Evolutionary conservation across 2,113 vertebrate genomes (phyloP).

Genomic region (Vulpes lagopus): DNA sequence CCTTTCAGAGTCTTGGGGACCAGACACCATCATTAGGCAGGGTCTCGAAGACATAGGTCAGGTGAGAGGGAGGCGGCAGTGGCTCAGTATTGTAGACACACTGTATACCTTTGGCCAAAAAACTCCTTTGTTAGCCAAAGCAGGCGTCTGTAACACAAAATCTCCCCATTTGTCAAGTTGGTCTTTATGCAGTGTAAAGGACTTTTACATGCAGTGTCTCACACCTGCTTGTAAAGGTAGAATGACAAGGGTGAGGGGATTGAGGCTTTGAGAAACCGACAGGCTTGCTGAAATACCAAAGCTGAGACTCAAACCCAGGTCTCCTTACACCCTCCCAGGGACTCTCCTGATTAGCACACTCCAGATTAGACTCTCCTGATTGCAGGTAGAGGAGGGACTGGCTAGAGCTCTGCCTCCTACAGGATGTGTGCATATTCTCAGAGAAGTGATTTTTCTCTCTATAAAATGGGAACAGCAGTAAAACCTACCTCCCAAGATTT

Average conservation of each 20-base stretch:
- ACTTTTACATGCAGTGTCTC: not conserved
- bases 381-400: no score
- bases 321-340: not conserved
- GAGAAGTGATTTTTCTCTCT: not conserved
- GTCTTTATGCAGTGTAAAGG: not conserved
- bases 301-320: not conserved
- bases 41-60: not conserved
- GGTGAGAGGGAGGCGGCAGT: not conserved
- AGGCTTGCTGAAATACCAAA: not conserved
- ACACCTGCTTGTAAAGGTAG: not conserved
- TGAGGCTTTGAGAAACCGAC: not conserved
- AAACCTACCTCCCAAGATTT: not conserved
- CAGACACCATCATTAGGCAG: not conserved
- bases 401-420: not conserved
- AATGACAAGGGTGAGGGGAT: not conserved
- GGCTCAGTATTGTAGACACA: not conserved
- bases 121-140: not conserved
- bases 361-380: not conserved
- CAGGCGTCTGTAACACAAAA: not conserved
- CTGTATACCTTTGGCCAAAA: not conserved
- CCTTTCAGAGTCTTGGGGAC: not conserved
- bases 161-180: not conserved
- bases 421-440: not conserved
- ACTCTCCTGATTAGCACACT: not conserved
- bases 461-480: not conserved